Base-by-base conservation (phyloP, 2,797 vertebrate genomes). In the Mormyrops attenuatus region DNA sequence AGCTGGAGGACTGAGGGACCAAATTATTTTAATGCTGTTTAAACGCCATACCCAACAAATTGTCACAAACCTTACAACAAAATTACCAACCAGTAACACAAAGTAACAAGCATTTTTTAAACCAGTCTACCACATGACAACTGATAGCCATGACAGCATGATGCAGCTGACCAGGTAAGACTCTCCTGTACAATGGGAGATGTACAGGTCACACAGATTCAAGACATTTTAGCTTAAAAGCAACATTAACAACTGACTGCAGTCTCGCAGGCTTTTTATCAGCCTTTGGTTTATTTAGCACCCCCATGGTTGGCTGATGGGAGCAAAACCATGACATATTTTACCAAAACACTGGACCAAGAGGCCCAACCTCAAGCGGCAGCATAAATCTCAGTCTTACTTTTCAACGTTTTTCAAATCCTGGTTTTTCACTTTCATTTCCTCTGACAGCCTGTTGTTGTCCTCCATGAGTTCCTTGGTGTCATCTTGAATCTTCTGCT, bases 341-440 rank as follows among this genome's bases (percentile, higher is more conserved):
- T 60, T 15, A 38, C 30, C 17, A 57, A 57, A 87, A 50, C 22
- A 53, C 47, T 30, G 47, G 50, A 52, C n/a, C 84, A 85, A 50
- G 84, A 9, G 5, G 6, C 22, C 47, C n/a, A 52, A 11, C 34
- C 69, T 49, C 44, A 49, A 84, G 20, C 13, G 44, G 47, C 47
- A 49, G 41, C 9, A 13, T 57, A 55, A 87, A 89, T 20, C 30
- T 22, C 52, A 55, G 82, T 11, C 94, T 95, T 97, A 99, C 99
- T 97, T 98, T 90, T 99, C 99, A 57, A 97, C 93, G 90, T 97
- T 96, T 95, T 98, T 97, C 57, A 99, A 94, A 92, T 97, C 95
- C 93, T 97, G 95, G 90, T 94, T 97, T 95, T 97, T 98, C 93
- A 92, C 92, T 94, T 97, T 97, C 93, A 96, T 97, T 93, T 98